Percentiles rank a stretch among this genome's conserved stretches.
Conservation (phyloP, 30 jellyfish, hydroid and myxozoan species). For the Aurelia coerulea region DNA sequence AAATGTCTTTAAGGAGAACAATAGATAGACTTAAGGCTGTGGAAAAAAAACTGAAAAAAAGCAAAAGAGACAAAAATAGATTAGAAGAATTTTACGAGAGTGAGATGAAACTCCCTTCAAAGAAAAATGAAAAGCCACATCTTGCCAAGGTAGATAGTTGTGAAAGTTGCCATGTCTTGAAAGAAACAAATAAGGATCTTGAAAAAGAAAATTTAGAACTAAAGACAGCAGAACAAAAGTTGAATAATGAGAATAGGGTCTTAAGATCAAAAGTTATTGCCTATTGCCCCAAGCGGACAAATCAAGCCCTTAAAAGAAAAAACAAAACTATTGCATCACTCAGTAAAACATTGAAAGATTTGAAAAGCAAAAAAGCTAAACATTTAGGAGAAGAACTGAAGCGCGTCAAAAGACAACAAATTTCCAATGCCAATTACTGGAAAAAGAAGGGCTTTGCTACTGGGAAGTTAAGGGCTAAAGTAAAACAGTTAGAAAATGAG, state of each 20-base stretch:
- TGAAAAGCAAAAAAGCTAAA: neutral
- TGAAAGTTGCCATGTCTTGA: neutral
- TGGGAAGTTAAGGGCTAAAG: neutral
- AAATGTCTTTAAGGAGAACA: neutral
- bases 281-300: constrained; percentile 9
- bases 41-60: constrained; percentile 10
- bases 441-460: neutral
- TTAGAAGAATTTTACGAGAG: neutral
- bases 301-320: constrained; percentile 4
- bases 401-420: constrained; percentile 13
- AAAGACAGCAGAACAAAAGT: too few relatives aligned
- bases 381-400: neutral
- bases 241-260: neutral
- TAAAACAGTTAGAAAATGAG: neutral
- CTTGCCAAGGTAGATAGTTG: neutral
- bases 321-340: constrained; percentile 1
- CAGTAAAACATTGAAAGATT: too few relatives aligned
- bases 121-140: neutral
- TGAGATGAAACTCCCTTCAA: neutral
- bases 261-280: constrained; percentile 1
- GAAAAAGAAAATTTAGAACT: neutral
- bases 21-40: neutral
- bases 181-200: constrained; percentile 10
- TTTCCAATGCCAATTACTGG: constrained; percentile 8
- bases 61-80: neutral